These are phyloP conservation scores for Stenopsyche tienmushanensis DNA, from an alignment of 1,140 invertebrate species.

Conservation along the genomic window DNA sequence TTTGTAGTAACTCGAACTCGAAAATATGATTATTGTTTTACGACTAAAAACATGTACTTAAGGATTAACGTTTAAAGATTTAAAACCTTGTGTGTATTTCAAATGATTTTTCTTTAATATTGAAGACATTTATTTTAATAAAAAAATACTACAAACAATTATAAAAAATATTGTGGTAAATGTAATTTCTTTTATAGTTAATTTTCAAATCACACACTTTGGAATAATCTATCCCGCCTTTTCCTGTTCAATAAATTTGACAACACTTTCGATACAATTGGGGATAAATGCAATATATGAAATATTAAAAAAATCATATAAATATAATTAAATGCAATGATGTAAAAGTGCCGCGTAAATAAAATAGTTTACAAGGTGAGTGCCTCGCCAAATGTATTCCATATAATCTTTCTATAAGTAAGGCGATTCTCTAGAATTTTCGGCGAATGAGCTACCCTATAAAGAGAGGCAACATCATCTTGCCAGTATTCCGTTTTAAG, in stretches of 20 bases:
- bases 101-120: too few species aligned
- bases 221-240: not conserved
- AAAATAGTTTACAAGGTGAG: slow-evolving; percentile 30
- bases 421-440: slow-evolving; percentile 17
- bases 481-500: not conserved
- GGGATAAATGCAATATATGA: not conserved
- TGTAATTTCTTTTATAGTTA: not conserved
- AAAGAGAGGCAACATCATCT: not conserved
- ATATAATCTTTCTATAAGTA: slow-evolving; percentile 29
- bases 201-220: not conserved
- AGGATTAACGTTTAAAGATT: too few species aligned
- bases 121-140: too few species aligned
- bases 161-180: too few species aligned
- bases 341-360: not conserved
- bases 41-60: too few species aligned
- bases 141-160: too few species aligned
- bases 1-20: too few species aligned
- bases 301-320: slow-evolving; percentile 20
- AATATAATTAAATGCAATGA: not conserved
- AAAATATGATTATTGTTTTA: too few species aligned
- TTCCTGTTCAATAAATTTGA: not conserved
- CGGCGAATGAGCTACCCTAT: not conserved
- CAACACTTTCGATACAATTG: not conserved
- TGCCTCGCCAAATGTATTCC: slow-evolving; percentile 35
- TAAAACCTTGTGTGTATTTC: too few species aligned